phyloP scores from a whole-genome alignment of 2,113 vertebrate genomes.

The Hippopotamus amphibius region DNA sequence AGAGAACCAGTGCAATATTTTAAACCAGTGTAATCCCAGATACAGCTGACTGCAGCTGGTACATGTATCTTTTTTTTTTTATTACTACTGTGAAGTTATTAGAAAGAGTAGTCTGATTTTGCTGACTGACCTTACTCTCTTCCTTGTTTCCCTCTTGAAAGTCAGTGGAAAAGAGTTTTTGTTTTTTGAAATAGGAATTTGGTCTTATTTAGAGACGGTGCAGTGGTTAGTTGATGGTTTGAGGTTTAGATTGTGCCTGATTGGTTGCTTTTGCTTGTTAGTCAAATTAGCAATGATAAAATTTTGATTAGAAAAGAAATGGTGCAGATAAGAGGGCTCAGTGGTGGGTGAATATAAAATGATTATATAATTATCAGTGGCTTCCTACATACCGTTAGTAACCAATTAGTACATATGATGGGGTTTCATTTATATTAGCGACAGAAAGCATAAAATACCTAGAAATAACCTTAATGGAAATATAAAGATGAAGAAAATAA shows the following conservation, averaged over 20 bases:
- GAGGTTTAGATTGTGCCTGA: not conserved
- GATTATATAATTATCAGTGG: not conserved
- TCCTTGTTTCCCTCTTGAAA: constrained; percentile 14
- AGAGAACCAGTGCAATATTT: not conserved
- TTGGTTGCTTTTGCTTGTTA: constrained; percentile 27
- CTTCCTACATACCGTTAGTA: not conserved
- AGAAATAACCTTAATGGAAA: not conserved
- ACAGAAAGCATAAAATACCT: not conserved
- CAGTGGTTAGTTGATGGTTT: not conserved
- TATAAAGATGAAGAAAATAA: constrained; percentile 17
- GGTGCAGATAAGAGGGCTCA: not conserved
- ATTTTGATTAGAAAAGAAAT: constrained; percentile 30
- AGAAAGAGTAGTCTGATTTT: not conserved
- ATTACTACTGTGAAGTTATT: not conserved
- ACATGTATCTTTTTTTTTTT: not conserved
- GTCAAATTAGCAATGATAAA: not conserved
- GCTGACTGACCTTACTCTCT: not conserved
- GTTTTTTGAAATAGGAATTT: constrained; percentile 25
- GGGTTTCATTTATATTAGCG: not conserved
- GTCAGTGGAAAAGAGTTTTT: not conserved
- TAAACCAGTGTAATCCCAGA: not conserved
- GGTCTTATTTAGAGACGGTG: not conserved
- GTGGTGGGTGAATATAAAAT: not conserved
- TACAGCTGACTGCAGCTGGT: not conserved
- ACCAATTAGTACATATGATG: not conserved